A percentile compares a stretch with the other conserved stretches of the same genome.
Evolutionary conservation across 1,140 invertebrate species (phyloP).

Genomic region (Arctopsyche grandis): DNA sequence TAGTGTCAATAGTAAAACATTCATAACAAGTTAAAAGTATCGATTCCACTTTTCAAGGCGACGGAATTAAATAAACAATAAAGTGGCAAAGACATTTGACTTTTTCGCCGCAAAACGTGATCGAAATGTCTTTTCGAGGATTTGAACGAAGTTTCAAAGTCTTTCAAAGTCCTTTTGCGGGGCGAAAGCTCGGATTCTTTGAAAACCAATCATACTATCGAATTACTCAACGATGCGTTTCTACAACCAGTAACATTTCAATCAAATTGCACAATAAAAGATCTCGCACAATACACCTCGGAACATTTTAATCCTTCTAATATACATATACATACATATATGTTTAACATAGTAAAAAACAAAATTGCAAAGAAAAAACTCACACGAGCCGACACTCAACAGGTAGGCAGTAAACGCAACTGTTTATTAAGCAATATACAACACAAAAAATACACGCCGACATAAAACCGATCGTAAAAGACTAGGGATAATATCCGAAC

Average conservation of each 20-base stretch:
- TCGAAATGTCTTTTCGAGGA: background rate
- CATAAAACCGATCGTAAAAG: constrained; percentile 1
- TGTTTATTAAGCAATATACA: constrained; percentile 18
- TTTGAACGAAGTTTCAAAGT: constrained; percentile 11
- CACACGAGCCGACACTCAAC: background rate
- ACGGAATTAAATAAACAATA: background rate
- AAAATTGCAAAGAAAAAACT: no score
- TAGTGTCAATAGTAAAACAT: no score
- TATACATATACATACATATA: no score
- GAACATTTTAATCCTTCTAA: no score
- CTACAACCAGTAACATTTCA: no score
- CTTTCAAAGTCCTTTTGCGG: background rate
- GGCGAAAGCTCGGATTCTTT: no score
- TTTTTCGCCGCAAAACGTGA: constrained; percentile 4
- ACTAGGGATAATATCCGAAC: no score
- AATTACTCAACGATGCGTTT: background rate
- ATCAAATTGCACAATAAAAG: no score
- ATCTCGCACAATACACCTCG: no score
- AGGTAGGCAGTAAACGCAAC: background rate
- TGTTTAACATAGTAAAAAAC: no score
- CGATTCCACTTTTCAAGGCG: background rate
- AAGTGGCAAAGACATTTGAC: background rate
- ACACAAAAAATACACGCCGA: background rate
- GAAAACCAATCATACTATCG: background rate
- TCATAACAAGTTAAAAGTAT: no score